Percentiles rank a stretch among this genome's conserved stretches.
phyloP scores from a whole-genome alignment of 2,797 vertebrate species.

The Phoeniculus purpureus region DNA sequence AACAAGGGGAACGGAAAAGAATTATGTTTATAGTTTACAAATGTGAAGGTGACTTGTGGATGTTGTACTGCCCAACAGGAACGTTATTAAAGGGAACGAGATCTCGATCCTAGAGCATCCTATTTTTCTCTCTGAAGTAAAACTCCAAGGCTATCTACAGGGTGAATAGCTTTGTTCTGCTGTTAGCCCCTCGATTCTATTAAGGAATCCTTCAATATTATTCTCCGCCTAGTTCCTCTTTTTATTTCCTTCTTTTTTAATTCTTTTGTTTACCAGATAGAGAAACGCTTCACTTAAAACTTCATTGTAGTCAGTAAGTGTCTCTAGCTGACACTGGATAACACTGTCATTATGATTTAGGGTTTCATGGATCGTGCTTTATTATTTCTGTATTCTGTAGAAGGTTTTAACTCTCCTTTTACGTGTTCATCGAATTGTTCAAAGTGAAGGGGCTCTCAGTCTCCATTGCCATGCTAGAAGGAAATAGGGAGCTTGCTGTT shows the following conservation, averaged over 20 bases:
- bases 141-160: background rate
- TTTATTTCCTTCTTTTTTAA: background rate
- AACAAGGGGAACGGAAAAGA: background rate
- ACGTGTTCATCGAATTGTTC: constrained; percentile 2
- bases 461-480: background rate
- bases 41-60: background rate
- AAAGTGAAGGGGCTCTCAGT: constrained; percentile 7
- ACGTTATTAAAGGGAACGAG: background rate
- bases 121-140: background rate
- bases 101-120: background rate
- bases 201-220: constrained; percentile 6
- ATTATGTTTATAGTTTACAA: background rate
- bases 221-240: background rate
- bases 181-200: background rate
- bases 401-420: constrained; percentile 36
- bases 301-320: background rate
- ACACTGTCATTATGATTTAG: constrained; percentile 32
- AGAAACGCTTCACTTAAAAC: background rate
- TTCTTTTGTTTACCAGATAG: background rate
- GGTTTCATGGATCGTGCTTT: background rate
- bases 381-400: constrained; percentile 30
- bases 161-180: background rate
- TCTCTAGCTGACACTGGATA: background rate
- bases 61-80: background rate
- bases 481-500: background rate